Evolutionary conservation across 2,888 invertebrate species (phyloP).

Genomic region (Leucophenga montana): DNA sequence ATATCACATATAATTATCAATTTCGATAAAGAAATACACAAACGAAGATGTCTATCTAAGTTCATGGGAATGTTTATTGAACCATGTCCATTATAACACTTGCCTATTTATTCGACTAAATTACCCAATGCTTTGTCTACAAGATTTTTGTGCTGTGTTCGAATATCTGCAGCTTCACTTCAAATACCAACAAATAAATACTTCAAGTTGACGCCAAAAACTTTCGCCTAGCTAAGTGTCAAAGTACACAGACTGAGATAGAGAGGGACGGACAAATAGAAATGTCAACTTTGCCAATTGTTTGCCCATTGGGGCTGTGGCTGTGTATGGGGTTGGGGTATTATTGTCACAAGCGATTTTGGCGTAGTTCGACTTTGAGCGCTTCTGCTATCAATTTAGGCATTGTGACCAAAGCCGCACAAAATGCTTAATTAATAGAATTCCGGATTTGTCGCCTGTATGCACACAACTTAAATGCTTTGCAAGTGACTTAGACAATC

Average conservation of each 20-base stretch:
- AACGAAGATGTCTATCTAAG: too few relatives aligned
- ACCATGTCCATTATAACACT: too few relatives aligned
- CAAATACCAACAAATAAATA: neutral
- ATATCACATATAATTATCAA: too few relatives aligned
- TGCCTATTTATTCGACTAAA: too few relatives aligned
- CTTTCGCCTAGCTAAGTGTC: neutral
- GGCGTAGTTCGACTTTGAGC: too few relatives aligned
- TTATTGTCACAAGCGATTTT: neutral
- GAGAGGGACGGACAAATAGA: neutral
- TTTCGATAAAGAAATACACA: too few relatives aligned
- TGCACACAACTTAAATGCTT: conserved; percentile 25
- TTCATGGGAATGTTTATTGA: too few relatives aligned
- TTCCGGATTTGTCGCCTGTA: conserved; percentile 43
- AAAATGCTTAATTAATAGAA: conserved; percentile 66
- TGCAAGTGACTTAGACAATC: conserved; percentile 21
- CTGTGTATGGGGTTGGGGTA: conserved; percentile 24
- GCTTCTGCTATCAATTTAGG: too few relatives aligned
- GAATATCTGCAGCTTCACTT: neutral
- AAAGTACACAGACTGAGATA: neutral
- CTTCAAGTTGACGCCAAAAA: conserved; percentile 1
- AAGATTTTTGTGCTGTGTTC: neutral
- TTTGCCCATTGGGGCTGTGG: conserved; percentile 40
- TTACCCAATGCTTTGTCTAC: too few relatives aligned
- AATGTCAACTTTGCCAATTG: conserved; percentile 55
- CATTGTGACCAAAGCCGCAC: conserved; percentile 47